Base-by-base conservation (phyloP, 1,140 invertebrate species). In the Ceratina calcarata region DNA sequence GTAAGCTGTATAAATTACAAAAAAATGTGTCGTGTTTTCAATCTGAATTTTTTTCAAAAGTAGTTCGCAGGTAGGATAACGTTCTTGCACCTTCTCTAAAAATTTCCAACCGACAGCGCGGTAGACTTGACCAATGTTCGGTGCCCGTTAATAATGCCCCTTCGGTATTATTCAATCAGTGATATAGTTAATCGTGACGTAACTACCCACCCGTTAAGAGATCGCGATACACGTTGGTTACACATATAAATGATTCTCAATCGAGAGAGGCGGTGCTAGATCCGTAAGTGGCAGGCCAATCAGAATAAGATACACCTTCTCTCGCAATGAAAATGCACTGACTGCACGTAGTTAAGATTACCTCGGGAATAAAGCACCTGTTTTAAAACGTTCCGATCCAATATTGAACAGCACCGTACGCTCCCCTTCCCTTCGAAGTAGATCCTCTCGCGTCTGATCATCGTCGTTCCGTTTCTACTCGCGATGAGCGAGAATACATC, bases 221-320 rank as follows among this genome's bases (percentile, higher is more conserved):
- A 51, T 57, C n/a, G 0, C 18, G 55, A 60, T 53, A 57, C 16
- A 10, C 24, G 20, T 16, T 67, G 24, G 37, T 12, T 37, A 37
- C 61, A 75, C 15, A 22, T 15, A 32, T 72, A 80, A 60, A 77
- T 45, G 64, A 64, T 60, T 71, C 60, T 75, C 22, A 55, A 20
- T n/a, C 45, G 58, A 24, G 20, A 13, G 13, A 84, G 70, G 66
- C 71, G 70, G 65, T 80, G 45, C 67, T 32, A 62, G 20, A 24
- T 49, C 71, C 66, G 82, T 58, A 74, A 84, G 24, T 24, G 61
- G 78, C 16, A 27, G 68, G 61, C 78, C 55, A 80, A 75, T 76
- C 49, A n/a, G 62, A 45, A 60, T 57, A 67, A 66, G 37, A 53
- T 67, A 60, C n/a, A 71, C 76, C 76, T 71, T 72, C 68, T n/a